Evolutionary conservation across 2,113 vertebrate species (phyloP), one percentile per base, ranked within the genome.

Genomic region (Otus sunia): DNA sequence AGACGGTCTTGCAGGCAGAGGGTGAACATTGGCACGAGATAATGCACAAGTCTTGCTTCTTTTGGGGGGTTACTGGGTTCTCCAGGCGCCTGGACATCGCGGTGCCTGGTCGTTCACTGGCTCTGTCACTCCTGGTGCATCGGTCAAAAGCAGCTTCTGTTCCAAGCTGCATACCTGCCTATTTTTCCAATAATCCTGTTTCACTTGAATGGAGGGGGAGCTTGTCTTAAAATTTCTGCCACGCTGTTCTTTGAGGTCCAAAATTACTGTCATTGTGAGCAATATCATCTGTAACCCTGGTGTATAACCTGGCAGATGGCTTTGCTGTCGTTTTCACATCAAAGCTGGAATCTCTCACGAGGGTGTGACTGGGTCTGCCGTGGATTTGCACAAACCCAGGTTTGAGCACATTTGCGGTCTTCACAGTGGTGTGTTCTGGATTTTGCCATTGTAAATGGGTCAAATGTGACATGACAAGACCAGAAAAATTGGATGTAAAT

Each of bases 381-480:
- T 60, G 90, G 87, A 64, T 88, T 72, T 93, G 95, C 81, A 29
- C 95, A 95, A 92, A 86, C 97, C 96, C 96, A 67, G 88, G 72
- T 90, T 80, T 91, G 43, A 95, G 95, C 95, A 83, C 94, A 62
- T 72, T 67, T 84, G 93, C 55, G 96, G 96, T 95, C 96, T 97
- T 91, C 92, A 60, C 96, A 97, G 98, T 95, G 81, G 97, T 97
- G 90, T 96, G 97, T 97, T 97, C 97, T 97, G 96, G 98, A 97
- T 97, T 97, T 97, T 98, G 98, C 98, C 98, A 98, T 98, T 98
- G 98, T 98, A 98, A 98, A 98, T 98, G 98, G 98, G 98, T 98
- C 98, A 98, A 87, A 98, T 97, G 97, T 98, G 98, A 98, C 97
- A 97, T 97, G 97, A 98, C 94, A 98, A 98, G 98, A 98, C 97